Conservation (phyloP, 2,797 vertebrate genomes). For the Xyrichtys novacula region DNA sequence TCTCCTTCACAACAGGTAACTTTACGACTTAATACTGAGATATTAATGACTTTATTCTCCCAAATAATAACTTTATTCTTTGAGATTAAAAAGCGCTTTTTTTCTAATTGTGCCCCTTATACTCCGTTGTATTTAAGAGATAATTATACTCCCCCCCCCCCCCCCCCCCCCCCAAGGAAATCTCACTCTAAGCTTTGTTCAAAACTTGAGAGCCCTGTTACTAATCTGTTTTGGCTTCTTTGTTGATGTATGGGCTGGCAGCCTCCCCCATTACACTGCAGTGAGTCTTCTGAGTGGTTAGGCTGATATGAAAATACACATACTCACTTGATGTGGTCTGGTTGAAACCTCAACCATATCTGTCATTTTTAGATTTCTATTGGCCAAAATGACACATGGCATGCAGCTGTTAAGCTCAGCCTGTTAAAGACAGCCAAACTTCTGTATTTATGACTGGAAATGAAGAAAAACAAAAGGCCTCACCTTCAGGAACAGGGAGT, state of each 20-base stretch:
- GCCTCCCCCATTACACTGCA: not conserved
- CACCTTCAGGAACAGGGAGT: not conserved
- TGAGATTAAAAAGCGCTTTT: no score
- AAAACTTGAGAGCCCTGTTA: no score
- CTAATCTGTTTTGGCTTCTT: not conserved
- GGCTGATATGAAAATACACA: slow-evolving; percentile 18
- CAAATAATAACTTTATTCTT: no score
- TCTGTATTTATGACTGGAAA: not conserved
- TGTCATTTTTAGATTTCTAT: slow-evolving; percentile 2
- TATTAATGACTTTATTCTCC: no score
- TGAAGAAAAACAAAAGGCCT: not conserved
- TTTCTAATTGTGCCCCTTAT: no score
- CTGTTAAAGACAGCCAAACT: not conserved
- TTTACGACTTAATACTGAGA: no score
- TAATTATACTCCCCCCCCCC: no score
- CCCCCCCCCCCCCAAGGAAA: no score
- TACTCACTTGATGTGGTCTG: slow-evolving; percentile 1
- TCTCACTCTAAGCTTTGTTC: no score
- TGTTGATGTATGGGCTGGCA: slow-evolving; percentile 10
- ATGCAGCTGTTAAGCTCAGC: not conserved
- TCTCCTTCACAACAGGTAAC: no score
- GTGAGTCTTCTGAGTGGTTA: slow-evolving; percentile 14
- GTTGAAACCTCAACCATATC: slow-evolving; percentile 5
- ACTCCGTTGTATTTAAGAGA: no score
- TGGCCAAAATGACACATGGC: not conserved